A percentile compares a stretch with the other conserved stretches of the same genome.
phyloP scores from a whole-genome alignment of 1,140 invertebrate species.

The Zaprionus ornatus region DNA sequence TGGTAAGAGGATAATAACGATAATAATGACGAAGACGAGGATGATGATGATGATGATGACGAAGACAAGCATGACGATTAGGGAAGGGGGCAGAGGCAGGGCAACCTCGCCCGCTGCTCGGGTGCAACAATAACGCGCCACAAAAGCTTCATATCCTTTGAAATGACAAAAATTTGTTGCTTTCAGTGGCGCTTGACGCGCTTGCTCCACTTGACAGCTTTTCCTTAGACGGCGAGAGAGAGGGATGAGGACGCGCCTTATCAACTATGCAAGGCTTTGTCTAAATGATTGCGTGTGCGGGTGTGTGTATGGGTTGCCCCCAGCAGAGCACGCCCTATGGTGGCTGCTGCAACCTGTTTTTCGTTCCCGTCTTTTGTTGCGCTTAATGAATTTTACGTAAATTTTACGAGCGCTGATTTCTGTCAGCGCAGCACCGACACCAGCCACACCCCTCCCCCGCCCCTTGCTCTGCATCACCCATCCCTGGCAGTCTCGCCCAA shows the following conservation, averaged over 20 bases:
- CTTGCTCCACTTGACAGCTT: slow-evolving; percentile 58
- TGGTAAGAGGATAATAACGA: neutral
- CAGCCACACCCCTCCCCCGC: neutral
- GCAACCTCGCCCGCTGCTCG: slow-evolving; percentile 4
- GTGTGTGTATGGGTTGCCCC: slow-evolving; percentile 1
- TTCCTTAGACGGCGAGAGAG: slow-evolving; percentile 27
- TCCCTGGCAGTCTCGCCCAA: slow-evolving; percentile 27
- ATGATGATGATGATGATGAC: slow-evolving; percentile 21
- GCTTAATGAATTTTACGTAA: slow-evolving; percentile 82
- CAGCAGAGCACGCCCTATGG: slow-evolving; percentile 22
- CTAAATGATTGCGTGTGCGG: slow-evolving; percentile 68
- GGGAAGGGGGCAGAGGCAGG: slow-evolving; percentile 5
- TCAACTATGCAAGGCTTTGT: slow-evolving; percentile 79
- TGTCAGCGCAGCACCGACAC: slow-evolving; percentile 48
- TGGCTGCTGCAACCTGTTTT: slow-evolving; percentile 53
- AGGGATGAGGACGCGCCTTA: slow-evolving; percentile 62
- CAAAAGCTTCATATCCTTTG: slow-evolving; percentile 59
- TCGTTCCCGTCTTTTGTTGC: slow-evolving; percentile 73
- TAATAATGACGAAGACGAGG: slow-evolving; percentile 2
- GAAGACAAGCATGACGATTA: slow-evolving; percentile 20
- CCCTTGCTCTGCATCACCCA: neutral
- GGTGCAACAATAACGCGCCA: slow-evolving; percentile 50
- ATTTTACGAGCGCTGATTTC: slow-evolving; percentile 82
- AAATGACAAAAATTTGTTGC: slow-evolving; percentile 76
- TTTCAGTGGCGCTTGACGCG: slow-evolving; percentile 63